Percentiles rank a stretch among this genome's conserved stretches.
Evolutionary conservation across 2,113 vertebrate species (phyloP).

Genomic region (Bombycilla garrulus): DNA sequence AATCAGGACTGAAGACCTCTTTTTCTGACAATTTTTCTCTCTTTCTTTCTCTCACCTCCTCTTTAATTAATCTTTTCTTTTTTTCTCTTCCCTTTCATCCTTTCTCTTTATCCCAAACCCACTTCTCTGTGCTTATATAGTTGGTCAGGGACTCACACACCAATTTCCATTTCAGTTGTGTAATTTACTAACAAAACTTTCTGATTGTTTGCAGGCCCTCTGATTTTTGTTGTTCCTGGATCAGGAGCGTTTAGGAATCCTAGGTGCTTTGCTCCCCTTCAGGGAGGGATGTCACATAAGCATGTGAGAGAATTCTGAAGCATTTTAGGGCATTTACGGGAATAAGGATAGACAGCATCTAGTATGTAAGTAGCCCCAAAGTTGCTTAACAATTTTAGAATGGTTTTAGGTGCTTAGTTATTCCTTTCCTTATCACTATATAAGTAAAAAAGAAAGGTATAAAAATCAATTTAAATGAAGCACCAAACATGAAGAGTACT

Average conservation of each 20-base stretch:
- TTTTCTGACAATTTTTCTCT: not conserved
- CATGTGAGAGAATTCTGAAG: not conserved
- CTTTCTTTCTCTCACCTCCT: not conserved
- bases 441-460: not conserved
- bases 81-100: not conserved
- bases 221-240: not conserved
- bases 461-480: not conserved
- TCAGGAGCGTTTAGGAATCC: accelerated
- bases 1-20: not conserved
- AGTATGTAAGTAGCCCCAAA: not conserved
- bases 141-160: not conserved
- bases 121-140: too few species aligned
- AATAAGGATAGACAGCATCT: not conserved
- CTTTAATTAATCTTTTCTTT: not conserved
- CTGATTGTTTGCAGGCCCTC: not conserved
- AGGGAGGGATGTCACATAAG: not conserved
- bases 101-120: not conserved
- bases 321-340: not conserved
- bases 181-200: not conserved
- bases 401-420: not conserved
- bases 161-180: not conserved
- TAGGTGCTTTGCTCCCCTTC: not conserved
- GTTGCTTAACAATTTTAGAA: not conserved
- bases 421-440: not conserved
- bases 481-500: accelerated